phyloP scores from a whole-genome alignment of 2,797 vertebrate species.

The Emydoidea blandingii region DNA sequence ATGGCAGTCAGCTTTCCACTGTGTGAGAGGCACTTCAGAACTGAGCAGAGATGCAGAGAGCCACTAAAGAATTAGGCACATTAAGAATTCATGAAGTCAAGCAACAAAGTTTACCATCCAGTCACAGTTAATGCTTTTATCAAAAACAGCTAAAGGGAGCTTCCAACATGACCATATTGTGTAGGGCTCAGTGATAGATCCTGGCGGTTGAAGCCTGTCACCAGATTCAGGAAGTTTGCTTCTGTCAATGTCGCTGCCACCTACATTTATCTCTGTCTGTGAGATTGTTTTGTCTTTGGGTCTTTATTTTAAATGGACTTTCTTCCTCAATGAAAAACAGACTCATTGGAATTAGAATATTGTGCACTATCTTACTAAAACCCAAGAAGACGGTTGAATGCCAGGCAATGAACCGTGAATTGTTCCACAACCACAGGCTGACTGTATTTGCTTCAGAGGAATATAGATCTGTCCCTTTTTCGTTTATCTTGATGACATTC shows the following conservation, averaged over 20 bases:
- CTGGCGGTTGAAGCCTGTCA: neutral
- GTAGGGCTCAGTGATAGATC: neutral
- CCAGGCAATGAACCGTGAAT: neutral
- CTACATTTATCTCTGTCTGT: constrained; percentile 1
- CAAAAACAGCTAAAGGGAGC: constrained; percentile 26
- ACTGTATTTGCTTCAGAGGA: constrained; percentile 2
- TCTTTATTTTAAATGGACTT: constrained; percentile 55
- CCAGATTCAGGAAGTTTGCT: constrained; percentile 3
- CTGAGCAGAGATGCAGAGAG: neutral
- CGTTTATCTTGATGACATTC: constrained; percentile 64
- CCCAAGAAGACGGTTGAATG: neutral
- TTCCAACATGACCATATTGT: constrained; percentile 14
- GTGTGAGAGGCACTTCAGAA: neutral
- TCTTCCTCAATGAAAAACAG: neutral
- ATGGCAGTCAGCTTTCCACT: neutral
- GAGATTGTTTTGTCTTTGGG: constrained; percentile 24
- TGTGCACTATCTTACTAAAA: neutral
- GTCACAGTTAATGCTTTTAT: neutral
- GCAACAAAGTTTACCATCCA: constrained; percentile 50
- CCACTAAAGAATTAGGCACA: constrained; percentile 10
- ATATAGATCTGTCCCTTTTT: constrained; percentile 41
- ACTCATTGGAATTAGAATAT: neutral
- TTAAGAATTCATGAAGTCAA: constrained; percentile 42
- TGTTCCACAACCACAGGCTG: neutral
- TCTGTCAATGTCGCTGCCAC: neutral